Evolutionary conservation across 2,113 vertebrate genomes (phyloP).

Genomic region (Rhinolophus ferrumequinum): DNA sequence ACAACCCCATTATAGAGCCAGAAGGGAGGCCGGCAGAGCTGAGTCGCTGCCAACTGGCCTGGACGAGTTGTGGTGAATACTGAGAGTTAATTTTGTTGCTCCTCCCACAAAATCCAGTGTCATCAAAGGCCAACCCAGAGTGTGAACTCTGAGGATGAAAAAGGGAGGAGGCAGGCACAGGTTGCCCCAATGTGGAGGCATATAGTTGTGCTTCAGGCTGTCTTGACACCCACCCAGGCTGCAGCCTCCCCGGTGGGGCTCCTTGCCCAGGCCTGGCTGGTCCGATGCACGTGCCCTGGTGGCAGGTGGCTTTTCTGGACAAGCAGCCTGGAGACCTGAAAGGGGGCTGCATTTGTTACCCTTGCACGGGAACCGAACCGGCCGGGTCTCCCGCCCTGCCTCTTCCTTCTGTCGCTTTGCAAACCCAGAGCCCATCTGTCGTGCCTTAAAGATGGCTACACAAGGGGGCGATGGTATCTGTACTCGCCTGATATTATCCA

Average conservation of each 20-base stretch:
- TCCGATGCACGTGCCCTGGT: fast-evolving
- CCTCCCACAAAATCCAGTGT: not conserved
- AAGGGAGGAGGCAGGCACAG: not conserved
- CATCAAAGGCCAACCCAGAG: not conserved
- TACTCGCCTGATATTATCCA: not conserved
- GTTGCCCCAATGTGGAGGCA: not conserved
- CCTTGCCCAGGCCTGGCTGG: not conserved
- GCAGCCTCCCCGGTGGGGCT: fast-evolving
- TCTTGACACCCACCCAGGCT: not conserved
- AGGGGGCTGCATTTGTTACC: fast-evolving
- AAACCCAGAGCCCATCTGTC: slow-evolving; percentile 70
- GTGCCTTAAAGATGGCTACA: slow-evolving; percentile 63
- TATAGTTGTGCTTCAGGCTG: fast-evolving
- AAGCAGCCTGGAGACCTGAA: not conserved
- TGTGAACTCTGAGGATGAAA: fast-evolving
- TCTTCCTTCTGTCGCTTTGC: slow-evolving; percentile 62
- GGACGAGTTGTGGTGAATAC: not conserved
- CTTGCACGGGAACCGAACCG: not conserved
- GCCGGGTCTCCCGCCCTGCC: not conserved
- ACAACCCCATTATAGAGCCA: fast-evolving
- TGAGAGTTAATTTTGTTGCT: not conserved
- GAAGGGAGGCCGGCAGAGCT: not conserved
- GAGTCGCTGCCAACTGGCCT: not conserved
- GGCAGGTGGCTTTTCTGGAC: not conserved
- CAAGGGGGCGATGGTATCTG: not conserved